A percentile compares a stretch with the other conserved stretches of the same genome.
phyloP scores from a whole-genome alignment of 2,888 invertebrate species.

The Cantharis lateralis region DNA sequence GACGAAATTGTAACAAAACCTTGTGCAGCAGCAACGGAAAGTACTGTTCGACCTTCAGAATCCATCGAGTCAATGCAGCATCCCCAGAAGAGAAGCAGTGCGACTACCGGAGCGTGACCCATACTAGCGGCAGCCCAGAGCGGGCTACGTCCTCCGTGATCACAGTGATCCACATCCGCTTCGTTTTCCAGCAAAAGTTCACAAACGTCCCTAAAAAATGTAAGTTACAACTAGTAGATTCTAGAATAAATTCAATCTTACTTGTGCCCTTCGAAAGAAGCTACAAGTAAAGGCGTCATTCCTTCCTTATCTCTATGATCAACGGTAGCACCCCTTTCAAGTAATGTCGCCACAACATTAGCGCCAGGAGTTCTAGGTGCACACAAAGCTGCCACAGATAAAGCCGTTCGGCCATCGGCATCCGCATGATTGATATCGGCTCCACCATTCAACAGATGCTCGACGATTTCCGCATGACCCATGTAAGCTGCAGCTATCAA shows the following conservation, averaged over 20 bases:
- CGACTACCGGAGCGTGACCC: conserved; percentile 86
- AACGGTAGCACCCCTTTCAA: conserved; percentile 83
- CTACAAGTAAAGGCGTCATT: conserved; percentile 86
- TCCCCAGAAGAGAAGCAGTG: conserved; percentile 90
- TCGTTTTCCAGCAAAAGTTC: conserved; percentile 90
- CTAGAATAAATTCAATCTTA: conserved; percentile 49
- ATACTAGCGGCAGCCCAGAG: conserved; percentile 93
- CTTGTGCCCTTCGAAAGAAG: conserved; percentile 90
- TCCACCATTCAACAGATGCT: conserved; percentile 78
- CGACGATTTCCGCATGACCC: conserved; percentile 92
- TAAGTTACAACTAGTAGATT: too few relatives aligned
- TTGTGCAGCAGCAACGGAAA: conserved; percentile 84
- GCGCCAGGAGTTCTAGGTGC: conserved; percentile 77
- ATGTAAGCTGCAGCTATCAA: conserved; percentile 95
- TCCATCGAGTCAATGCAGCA: conserved; percentile 95
- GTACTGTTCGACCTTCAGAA: conserved; percentile 88
- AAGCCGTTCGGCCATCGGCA: conserved; percentile 84
- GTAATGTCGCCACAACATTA: conserved; percentile 71
- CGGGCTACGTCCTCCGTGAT: conserved; percentile 81
- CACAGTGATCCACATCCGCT: conserved; percentile 88
- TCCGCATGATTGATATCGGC: conserved; percentile 86
- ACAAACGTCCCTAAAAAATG: conserved; percentile 75
- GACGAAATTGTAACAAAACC: conserved; percentile 55
- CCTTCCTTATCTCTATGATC: conserved; percentile 83
- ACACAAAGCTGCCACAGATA: conserved; percentile 86